Conservation (phyloP, 92 coral and sea anemone species). For the Phenganax subtilis region DNA sequence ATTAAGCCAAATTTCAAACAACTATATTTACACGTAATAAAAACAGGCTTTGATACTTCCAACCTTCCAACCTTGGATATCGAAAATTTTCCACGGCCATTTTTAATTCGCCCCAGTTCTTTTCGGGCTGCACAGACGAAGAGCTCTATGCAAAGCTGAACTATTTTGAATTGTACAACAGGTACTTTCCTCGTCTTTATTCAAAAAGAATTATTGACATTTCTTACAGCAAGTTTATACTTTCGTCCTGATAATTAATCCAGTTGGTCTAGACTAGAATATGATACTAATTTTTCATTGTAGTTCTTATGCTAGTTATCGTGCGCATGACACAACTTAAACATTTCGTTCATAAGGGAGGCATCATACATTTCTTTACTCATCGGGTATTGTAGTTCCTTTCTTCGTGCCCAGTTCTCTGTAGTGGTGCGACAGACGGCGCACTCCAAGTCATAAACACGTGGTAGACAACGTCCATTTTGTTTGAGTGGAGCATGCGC, state of each 20-base stretch:
- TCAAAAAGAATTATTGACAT: constrained; percentile 2
- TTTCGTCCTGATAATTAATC: background rate
- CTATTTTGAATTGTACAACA: background rate
- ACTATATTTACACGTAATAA: background rate
- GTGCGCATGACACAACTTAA: constrained; percentile 16
- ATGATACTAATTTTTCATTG: background rate
- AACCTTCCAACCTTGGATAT: background rate
- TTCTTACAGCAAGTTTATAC: background rate
- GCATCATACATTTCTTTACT: constrained; percentile 23
- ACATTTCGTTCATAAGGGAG: constrained; percentile 35
- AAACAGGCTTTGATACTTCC: background rate
- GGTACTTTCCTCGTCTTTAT: background rate
- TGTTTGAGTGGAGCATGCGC: constrained; percentile 23
- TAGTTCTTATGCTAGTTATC: background rate
- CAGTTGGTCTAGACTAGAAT: background rate
- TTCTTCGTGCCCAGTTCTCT: constrained; percentile 42
- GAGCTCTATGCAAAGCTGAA: background rate
- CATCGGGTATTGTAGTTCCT: constrained; percentile 27
- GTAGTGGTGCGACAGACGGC: constrained; percentile 30
- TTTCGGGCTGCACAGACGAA: background rate
- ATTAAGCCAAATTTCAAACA: background rate
- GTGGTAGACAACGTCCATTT: constrained; percentile 24
- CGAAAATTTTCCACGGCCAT: constrained; percentile 5
- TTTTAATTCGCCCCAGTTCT: constrained; percentile 6
- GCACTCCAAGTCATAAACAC: constrained; percentile 25